Evolutionary conservation across 2,888 invertebrate species (phyloP).

Genomic region (Megastigmus dorsalis): DNA sequence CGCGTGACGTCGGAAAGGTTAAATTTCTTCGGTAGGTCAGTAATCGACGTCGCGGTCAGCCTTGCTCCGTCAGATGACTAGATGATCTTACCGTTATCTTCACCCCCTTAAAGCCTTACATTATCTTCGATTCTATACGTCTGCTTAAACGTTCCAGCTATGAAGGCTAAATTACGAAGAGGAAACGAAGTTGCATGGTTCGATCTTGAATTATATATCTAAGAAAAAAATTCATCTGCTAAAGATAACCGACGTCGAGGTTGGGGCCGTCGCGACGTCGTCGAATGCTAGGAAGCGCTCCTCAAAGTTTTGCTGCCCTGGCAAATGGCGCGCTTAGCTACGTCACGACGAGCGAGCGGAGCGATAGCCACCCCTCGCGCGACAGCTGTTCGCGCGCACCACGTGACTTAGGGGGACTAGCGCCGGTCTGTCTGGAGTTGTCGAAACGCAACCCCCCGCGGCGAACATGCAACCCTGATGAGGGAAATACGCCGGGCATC

Average conservation of each 20-base stretch:
- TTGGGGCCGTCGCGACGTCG: constrained; percentile 7
- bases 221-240: not conserved
- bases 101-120: no score
- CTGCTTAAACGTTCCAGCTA: no score
- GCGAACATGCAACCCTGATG: constrained; percentile 67
- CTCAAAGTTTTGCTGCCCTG: constrained; percentile 65
- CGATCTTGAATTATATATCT: no score
- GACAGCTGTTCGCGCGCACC: no score
- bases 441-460: constrained; percentile 60
- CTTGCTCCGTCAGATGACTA: no score
- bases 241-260: not conserved
- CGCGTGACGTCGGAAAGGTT: constrained; percentile 72
- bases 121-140: no score
- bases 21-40: constrained; percentile 61
- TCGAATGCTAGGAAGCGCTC: constrained; percentile 50
- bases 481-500: constrained; percentile 71
- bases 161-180: no score
- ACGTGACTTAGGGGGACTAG: no score
- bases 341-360: constrained; percentile 64
- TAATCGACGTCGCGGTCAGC: constrained; percentile 27
- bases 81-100: no score
- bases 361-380: constrained; percentile 47
- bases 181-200: no score
- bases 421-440: constrained; percentile 28
- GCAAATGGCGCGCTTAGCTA: constrained; percentile 73